Base-by-base conservation (phyloP, 2,888 invertebrate species). In the Drosophila falleni region DNA sequence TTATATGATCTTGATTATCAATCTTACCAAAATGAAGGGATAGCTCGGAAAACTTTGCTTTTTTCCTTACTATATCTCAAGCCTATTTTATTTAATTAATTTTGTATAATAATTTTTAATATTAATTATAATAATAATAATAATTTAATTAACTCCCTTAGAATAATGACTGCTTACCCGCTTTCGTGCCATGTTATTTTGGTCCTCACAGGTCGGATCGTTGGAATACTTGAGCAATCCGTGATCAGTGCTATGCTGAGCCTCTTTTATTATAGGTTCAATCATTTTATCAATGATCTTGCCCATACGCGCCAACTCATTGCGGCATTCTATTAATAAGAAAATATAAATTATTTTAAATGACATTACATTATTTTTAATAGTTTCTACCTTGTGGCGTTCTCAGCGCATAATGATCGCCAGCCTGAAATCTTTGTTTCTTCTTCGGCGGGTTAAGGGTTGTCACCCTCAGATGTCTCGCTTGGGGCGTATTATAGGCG, bases 261-360 rank as follows among this genome's bases (percentile, higher is more conserved):
- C 83, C 33, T 85, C 83, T 3, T 80, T 31, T 0, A 87, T 13
- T 1, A 82, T 77, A 0, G 87, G 93, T 19, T 89, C 90, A 56
- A 93, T 92, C 78, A 93, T 79, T 49, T 90, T 78, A 49, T 93
- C 93, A 56, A 93, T 92, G 29, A 92, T 85, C 68, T 90, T 90
- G 19, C 91, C 89, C 74, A 93, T 89, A 37, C 92, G 87, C 42
- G 86, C 76, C 5, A 93, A 74, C 70, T 93, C 93, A 54, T 85
- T 91, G 33, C 91, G 90, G 58, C 91, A 91, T 63, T 91, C 91
- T 91, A 8, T 23, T 2, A 29, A 5, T 3, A 29, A 4, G 4
- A 1, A 44, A n/a, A 31, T 23, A 29, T 8, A 29, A 8, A 6
- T 23, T 13, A 5, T 13, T 41, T 0, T 4, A 19, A 23, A 3